Evolutionary conservation across 2,888 invertebrate species (phyloP), one percentile per base, ranked within the genome.

Genomic region (Asteroscopus sphinx): DNA sequence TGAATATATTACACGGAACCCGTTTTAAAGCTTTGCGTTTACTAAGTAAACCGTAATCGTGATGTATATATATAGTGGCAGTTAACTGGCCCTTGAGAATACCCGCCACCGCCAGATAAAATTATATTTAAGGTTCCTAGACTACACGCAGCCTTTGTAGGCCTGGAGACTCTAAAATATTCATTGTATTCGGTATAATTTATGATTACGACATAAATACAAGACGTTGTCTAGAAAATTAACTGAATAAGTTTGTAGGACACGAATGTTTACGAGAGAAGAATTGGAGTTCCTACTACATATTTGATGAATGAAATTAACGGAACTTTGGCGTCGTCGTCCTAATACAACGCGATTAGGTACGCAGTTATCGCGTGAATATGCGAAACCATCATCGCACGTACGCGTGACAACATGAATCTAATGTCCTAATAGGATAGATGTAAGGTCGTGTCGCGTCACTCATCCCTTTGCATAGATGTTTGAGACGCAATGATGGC

Each of bases 141-240:
- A 48, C 49, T 30, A 17, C 28, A 21, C 21, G 21, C 21, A 21
- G 21, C 21, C 4, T 64, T 44, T 48, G 13, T 33, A 33, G 30
- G 33, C 16, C 33, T 21, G 21, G 21, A 37, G 13, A 17, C 16
- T n/a, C 7, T 54, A 21, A 60, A 67, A 54, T 62, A 69, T 69
- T 67, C 33, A 62, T 28, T 16, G n/a, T 33, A 26, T 15, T 33
- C 17, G 4, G 12, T 35, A n/a, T 28, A 39, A 42, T 35, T 36
- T 16, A 53, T 1, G 36, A 28, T 49, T 9, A 30, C 25, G 8
- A 42, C 16, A 3, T 33, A 25, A 41, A 44, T 37, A 21, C 28
- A 45, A 40, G 21, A 33, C 17, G 9, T n/a, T 16, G 40, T 21
- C 45, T 42, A 36, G 25, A 39, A 35, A 65, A 52, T 25, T 8